phyloP scores from a whole-genome alignment of 2,797 vertebrate species.

The Rhinoraja longicauda region DNA sequence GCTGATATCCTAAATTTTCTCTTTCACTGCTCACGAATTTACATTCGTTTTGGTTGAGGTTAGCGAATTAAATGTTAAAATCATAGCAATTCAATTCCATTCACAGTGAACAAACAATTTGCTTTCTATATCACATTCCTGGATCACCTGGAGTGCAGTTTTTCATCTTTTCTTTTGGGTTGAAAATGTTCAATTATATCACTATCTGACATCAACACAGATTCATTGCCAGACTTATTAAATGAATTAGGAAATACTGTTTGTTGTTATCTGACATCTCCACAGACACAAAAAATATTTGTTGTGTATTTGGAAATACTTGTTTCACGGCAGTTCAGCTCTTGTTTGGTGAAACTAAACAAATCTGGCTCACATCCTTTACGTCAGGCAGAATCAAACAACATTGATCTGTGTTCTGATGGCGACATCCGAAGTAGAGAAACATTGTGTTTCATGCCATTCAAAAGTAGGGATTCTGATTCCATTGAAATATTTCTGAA shows the following conservation, averaged over 20 bases:
- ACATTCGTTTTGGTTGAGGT: neutral
- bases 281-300: neutral
- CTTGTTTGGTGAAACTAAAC: neutral
- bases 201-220: neutral
- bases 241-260: neutral
- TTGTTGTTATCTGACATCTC: neutral
- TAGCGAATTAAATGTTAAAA: neutral
- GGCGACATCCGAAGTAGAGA: neutral
- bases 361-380: neutral
- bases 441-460: neutral
- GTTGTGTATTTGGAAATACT: neutral
- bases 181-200: neutral
- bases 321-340: neutral
- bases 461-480: neutral
- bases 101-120: neutral
- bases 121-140: neutral
- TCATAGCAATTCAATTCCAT: neutral
- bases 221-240: neutral
- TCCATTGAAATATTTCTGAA: neutral
- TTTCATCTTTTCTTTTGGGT: neutral
- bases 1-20: neutral
- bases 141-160: neutral
- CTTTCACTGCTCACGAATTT: neutral
- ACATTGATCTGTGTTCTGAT: neutral
- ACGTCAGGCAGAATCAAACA: neutral